Evolutionary conservation across 2,113 vertebrate genomes (phyloP).

Genomic region (Percina caprodes): DNA sequence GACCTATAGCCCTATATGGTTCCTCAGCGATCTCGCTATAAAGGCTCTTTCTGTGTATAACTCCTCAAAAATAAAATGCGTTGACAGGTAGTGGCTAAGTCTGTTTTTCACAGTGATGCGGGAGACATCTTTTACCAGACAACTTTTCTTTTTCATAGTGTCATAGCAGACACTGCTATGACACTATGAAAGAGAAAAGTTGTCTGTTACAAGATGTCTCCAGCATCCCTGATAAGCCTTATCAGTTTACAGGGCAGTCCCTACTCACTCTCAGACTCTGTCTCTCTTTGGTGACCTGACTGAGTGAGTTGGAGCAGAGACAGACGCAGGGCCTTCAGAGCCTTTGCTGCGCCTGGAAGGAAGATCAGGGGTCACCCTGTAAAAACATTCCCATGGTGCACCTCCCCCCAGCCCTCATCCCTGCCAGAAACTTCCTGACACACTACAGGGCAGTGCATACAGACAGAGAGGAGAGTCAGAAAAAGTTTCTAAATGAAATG

Average conservation of each 20-base stretch:
- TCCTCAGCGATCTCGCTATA: slow-evolving; percentile 49
- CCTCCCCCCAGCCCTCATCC: slow-evolving; percentile 70
- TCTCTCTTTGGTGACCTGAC: slow-evolving; percentile 59
- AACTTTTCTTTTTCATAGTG: slow-evolving; percentile 49
- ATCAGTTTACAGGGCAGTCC: slow-evolving; percentile 70
- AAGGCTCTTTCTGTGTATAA: slow-evolving; percentile 64
- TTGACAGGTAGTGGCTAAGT: slow-evolving; percentile 17
- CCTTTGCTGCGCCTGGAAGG: slow-evolving; percentile 79
- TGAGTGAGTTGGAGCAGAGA: slow-evolving; percentile 69
- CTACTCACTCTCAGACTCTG: slow-evolving; percentile 10
- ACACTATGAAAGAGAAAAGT: slow-evolving; percentile 49
- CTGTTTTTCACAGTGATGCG: slow-evolving; percentile 24
- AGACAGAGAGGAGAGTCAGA: slow-evolving; percentile 31
- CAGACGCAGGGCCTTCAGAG: slow-evolving; percentile 67
- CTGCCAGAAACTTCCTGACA: slow-evolving; percentile 73
- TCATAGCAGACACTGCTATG: slow-evolving; percentile 22
- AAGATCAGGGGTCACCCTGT: slow-evolving; percentile 85
- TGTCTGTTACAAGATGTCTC: slow-evolving; percentile 53
- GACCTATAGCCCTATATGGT: slow-evolving; percentile 72
- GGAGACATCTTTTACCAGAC: slow-evolving; percentile 53
- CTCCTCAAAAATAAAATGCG: slow-evolving; percentile 58
- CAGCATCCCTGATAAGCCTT: slow-evolving; percentile 73
- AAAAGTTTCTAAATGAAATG: slow-evolving; percentile 25
- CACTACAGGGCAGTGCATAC: slow-evolving; percentile 45
- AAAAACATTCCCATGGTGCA: slow-evolving; percentile 85